Evolutionary conservation across 2,113 vertebrate genomes (phyloP).

Genomic region (Sisor rabdophorus): DNA sequence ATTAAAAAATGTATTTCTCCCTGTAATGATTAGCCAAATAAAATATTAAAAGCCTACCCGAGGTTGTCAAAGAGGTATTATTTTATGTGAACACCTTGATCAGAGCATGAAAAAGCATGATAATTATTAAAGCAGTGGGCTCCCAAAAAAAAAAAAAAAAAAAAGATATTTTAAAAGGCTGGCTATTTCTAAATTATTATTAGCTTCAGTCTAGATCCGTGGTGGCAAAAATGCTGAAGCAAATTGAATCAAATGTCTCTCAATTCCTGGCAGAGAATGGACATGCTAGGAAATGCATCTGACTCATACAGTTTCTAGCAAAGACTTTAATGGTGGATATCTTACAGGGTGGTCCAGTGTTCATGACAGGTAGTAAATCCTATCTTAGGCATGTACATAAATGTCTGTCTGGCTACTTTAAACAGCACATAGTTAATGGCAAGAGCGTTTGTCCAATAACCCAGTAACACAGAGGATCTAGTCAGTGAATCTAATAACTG

Average conservation of each 20-base stretch:
- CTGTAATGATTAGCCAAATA: not conserved
- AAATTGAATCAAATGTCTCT: conserved; percentile 13
- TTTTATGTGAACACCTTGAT: conserved; percentile 44
- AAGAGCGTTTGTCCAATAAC: not conserved
- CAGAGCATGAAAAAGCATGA: conserved; percentile 26
- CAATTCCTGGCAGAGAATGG: conserved; percentile 11
- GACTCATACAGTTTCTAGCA: conserved; percentile 18
- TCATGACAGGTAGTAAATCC: conserved; percentile 17
- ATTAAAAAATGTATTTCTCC: conserved; percentile 29
- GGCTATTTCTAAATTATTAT: not conserved
- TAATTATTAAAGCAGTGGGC: conserved; percentile 27
- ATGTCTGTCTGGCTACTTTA: conserved; percentile 16
- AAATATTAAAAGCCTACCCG: conserved; percentile 20
- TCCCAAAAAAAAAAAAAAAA: too few species aligned
- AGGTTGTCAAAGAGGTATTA: too few species aligned
- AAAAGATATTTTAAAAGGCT: not conserved
- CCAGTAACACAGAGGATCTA: not conserved
- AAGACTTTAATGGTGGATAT: not conserved
- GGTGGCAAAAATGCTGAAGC: not conserved
- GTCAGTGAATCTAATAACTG: not conserved
- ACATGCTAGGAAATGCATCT: conserved; percentile 19
- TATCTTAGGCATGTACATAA: conserved; percentile 34
- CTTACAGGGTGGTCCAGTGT: conserved; percentile 25
- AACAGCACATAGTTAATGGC: conserved; percentile 10
- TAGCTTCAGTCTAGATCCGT: not conserved